Evolutionary conservation across 2,888 invertebrate species (phyloP).

Genomic region (Calameuta filiformis): DNA sequence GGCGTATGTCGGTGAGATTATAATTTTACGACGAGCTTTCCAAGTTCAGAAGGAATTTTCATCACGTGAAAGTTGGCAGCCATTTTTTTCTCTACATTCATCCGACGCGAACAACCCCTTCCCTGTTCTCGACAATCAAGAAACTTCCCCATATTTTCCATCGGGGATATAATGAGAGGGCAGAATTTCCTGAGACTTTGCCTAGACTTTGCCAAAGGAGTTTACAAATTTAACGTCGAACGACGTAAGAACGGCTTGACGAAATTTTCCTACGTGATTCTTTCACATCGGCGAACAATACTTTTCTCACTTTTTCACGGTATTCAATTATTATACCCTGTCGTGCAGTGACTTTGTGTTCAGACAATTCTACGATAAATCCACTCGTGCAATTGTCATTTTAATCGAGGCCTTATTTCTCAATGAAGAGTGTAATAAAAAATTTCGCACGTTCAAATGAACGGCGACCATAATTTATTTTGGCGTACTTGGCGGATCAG

Average conservation of each 20-base stretch:
- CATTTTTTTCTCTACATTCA: not conserved
- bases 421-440: not conserved
- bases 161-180: not conserved
- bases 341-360: not conserved
- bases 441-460: not conserved
- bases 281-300: not conserved
- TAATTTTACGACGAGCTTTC: not conserved
- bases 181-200: not conserved
- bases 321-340: not conserved
- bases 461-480: slow-evolving; percentile 13
- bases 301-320: not conserved
- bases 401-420: not conserved
- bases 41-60: not conserved
- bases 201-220: not conserved
- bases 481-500: not conserved
- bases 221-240: not conserved
- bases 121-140: not conserved
- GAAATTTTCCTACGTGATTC: not conserved
- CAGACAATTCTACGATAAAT: not conserved
- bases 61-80: not conserved
- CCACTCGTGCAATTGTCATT: not conserved
- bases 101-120: not conserved
- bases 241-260: not conserved
- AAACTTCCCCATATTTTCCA: not conserved
- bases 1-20: not conserved